A percentile compares a stretch with the other conserved stretches of the same genome.
Conservation (phyloP, 2,113 vertebrate genomes). For the Cygnus buccinator region DNA sequence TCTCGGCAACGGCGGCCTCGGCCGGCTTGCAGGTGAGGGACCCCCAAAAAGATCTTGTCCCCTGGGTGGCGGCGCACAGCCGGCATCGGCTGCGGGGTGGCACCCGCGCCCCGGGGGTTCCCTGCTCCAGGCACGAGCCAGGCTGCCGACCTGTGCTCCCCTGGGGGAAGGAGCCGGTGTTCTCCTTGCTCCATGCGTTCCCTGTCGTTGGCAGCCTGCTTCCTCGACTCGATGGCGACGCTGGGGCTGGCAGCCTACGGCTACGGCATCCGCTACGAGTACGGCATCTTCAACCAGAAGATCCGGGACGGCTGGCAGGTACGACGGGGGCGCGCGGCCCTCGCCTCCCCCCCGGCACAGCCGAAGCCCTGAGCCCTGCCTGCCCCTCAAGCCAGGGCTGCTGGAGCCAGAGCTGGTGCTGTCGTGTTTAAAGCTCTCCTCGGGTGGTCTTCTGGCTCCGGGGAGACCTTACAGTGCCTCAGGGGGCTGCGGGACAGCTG, state of each 20-base stretch:
- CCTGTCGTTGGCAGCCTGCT: constrained; percentile 83
- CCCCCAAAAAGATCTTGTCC: accelerated
- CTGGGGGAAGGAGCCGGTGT: not conserved
- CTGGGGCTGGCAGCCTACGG: constrained; percentile 94
- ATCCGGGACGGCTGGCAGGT: constrained; percentile 97
- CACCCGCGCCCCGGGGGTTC: not conserved
- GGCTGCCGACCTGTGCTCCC: accelerated
- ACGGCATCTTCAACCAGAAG: constrained; percentile 98
- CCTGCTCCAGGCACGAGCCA: not conserved
- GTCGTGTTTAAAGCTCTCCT: not conserved
- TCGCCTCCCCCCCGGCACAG: accelerated
- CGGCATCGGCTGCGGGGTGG: accelerated
- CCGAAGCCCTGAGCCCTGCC: accelerated
- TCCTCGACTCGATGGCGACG: constrained; percentile 96
- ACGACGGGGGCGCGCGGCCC: accelerated
- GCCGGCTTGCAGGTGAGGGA: constrained; percentile 91
- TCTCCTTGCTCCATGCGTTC: accelerated
- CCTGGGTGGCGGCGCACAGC: not conserved
- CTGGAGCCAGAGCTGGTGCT: not conserved
- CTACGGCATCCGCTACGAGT: constrained; percentile 96
- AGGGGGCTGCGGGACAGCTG: no score
- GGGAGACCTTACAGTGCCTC: no score
- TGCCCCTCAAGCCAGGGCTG: not conserved
- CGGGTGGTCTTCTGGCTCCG: no score
- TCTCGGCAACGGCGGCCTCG: constrained; percentile 94